These are phyloP conservation scores for Scaptodrosophila lebanonensis DNA, from an alignment of 1,140 invertebrate species.

Conservation along the genomic window DNA sequence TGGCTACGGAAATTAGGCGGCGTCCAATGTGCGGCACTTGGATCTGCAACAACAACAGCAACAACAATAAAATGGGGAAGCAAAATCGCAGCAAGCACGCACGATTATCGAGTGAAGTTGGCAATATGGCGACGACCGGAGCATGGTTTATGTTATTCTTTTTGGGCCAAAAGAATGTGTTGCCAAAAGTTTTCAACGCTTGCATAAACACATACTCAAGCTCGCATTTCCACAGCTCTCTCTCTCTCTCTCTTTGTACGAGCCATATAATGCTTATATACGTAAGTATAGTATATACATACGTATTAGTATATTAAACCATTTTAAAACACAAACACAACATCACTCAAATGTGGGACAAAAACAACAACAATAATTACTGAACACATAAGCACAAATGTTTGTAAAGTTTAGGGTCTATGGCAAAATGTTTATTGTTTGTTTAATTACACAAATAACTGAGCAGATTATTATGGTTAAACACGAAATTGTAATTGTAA, in stretches of 20 bases:
- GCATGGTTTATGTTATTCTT: no score
- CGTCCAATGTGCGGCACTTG: slow-evolving; percentile 15
- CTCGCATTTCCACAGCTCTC: slow-evolving; percentile 23
- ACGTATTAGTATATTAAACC: slow-evolving; percentile 54
- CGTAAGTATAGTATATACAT: not conserved
- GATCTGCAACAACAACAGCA: not conserved
- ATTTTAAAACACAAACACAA: no score
- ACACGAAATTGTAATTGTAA: slow-evolving; percentile 71
- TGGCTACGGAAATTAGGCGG: slow-evolving; percentile 15
- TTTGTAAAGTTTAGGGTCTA: slow-evolving; percentile 20
- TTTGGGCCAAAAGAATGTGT: slow-evolving; percentile 12
- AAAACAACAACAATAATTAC: slow-evolving; percentile 35
- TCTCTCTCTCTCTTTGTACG: slow-evolving; percentile 7
- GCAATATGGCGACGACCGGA: no score
- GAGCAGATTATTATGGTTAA: slow-evolving; percentile 73
- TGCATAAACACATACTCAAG: no score
- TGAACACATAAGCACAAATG: slow-evolving; percentile 50
- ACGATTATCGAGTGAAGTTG: slow-evolving; percentile 21
- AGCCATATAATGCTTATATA: not conserved
- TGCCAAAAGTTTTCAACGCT: slow-evolving; percentile 20
- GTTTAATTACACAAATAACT: slow-evolving; percentile 71
- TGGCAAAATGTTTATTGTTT: slow-evolving; percentile 50
- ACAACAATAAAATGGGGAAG: slow-evolving; percentile 15
- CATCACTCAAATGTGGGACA: no score
- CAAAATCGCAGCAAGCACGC: slow-evolving; percentile 9